These are phyloP conservation scores for Coremacera marginata DNA, from an alignment of 2,888 invertebrate species.

Conservation along the genomic window DNA sequence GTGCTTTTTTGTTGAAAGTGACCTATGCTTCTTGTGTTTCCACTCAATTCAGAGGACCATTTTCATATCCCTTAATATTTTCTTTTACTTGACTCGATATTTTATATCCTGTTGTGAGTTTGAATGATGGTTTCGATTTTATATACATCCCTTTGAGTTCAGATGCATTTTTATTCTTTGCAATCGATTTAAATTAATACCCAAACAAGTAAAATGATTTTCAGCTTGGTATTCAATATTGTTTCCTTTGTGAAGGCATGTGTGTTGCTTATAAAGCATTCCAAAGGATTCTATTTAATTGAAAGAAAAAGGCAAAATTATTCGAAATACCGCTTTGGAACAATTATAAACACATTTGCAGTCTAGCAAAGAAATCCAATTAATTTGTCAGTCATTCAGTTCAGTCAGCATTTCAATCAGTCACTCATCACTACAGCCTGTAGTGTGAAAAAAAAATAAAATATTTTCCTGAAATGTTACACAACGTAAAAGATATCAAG, in stretches of 20 bases:
- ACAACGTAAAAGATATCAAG: not conserved
- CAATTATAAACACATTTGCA: slow-evolving; percentile 45
- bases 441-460: not conserved
- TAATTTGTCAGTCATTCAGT: slow-evolving; percentile 51
- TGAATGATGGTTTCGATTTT: not conserved
- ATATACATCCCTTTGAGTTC: not conserved
- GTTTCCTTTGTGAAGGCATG: not conserved
- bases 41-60: not conserved
- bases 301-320: too few relatives aligned
- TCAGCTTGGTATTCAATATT: not conserved
- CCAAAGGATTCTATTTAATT: too few relatives aligned
- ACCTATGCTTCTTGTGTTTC: not conserved
- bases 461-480: not conserved
- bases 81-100: too few relatives aligned
- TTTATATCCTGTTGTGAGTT: not conserved
- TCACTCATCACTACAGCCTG: slow-evolving; percentile 27
- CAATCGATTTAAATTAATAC: too few relatives aligned
- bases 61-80: too few relatives aligned
- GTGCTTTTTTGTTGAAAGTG: not conserved
- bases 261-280: not conserved
- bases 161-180: too few relatives aligned
- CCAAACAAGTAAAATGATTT: not conserved
- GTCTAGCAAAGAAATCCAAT: slow-evolving; percentile 50
- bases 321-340: not conserved
- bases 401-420: slow-evolving; percentile 43